Evolutionary conservation across 1,140 invertebrate species (phyloP), one percentile per base, ranked within the genome.

Genomic region (Armadillidium nasatum): DNA sequence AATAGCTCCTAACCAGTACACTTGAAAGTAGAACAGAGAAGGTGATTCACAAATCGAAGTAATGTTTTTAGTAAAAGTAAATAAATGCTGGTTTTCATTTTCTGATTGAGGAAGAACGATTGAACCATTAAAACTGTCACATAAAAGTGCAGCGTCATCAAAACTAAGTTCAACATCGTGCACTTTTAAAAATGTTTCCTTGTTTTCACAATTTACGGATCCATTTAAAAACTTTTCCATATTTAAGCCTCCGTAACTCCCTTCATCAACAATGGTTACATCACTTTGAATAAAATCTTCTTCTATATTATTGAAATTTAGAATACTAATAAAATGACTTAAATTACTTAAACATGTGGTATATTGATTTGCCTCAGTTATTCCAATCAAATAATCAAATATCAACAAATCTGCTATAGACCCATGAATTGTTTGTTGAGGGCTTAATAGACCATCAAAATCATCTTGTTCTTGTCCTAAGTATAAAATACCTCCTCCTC

Each of bases 391-490:
- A 4, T 60, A 15, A 60, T 19, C 19, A 19, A 60, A 60, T 15
- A 60, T 7, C 11, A 19, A 60, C 11, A 60, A 19, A 60, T 60
- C 50, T 4, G 2, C 19, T 19, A 60, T 19, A 19, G 4, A 60
- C 7, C 50, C 50, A 7, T 13, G 19, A 19, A 60, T 4, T 4
- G 50, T 60, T 19, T 60, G 50, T 1, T 60, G 19, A 19, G 50
- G 50, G 19, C 50, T 60, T 15, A 60, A 60, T 13, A 60, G 7
- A 60, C 73, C 73, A 2, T 67, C 66, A 44, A 67, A 68, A 44
- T 75, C 68, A 68, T 75, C 73, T 75, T 75, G 73, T 43, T 75
- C 73, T 68, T 75, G 73, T 66, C 73, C 73, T 4, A 75, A 11
- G 19, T 68, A 44, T 6, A 75, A 67, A 43, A 75, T 22, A 23